Conservation (phyloP, 2,888 invertebrate genomes). For the Chesias legatella region DNA sequence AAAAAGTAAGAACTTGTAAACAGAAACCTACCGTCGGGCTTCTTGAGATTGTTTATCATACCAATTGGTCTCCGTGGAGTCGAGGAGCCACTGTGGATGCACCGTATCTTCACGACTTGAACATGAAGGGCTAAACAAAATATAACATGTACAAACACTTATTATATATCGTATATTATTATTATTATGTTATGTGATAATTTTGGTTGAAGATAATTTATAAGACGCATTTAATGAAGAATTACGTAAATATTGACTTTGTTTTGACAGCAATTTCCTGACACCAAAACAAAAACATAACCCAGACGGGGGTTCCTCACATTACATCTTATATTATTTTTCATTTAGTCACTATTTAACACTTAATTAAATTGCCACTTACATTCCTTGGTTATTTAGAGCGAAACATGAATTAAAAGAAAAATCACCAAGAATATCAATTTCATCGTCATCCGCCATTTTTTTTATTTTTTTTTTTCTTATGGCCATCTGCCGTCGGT, state of each 20-base stretch:
- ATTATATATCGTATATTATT: too few relatives aligned
- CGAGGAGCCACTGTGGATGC: slow-evolving; percentile 83
- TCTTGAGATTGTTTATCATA: slow-evolving; percentile 69
- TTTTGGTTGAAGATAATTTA: not conserved
- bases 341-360: too few relatives aligned
- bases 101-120: slow-evolving; percentile 82
- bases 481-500: not conserved
- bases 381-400: slow-evolving; percentile 82
- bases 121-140: slow-evolving; percentile 60
- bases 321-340: too few relatives aligned
- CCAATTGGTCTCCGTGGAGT: slow-evolving; percentile 82
- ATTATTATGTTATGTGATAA: not conserved
- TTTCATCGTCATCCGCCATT: slow-evolving; percentile 87
- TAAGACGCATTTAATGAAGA: slow-evolving; percentile 14
- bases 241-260: slow-evolving; percentile 20
- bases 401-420: slow-evolving; percentile 83
- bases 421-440: slow-evolving; percentile 87
- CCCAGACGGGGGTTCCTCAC: not conserved
- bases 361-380: slow-evolving; percentile 42
- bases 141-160: not conserved
- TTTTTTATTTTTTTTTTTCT: slow-evolving; percentile 33
- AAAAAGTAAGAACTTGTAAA: slow-evolving; percentile 1
- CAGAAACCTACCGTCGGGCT: slow-evolving; percentile 20
- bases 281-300: slow-evolving; percentile 34
- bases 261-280: slow-evolving; percentile 34